Evolutionary conservation across 1,140 invertebrate genomes (phyloP).

Genomic region (Zaprionus nigranus): DNA sequence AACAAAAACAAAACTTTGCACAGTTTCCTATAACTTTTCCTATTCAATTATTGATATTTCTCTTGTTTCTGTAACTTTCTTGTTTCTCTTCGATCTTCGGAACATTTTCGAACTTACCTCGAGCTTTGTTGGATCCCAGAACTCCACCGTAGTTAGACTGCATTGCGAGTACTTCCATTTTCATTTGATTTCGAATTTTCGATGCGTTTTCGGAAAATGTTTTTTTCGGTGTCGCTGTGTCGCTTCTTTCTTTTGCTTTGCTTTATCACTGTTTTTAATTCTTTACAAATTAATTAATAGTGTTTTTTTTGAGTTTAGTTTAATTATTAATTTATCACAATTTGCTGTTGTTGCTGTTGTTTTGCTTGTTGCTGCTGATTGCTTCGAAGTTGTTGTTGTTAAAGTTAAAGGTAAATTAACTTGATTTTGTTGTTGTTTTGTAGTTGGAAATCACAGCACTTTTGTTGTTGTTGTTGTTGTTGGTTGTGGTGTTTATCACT

Average conservation of each 20-base stretch:
- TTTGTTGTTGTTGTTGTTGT: slow-evolving; percentile 75
- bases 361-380: slow-evolving; percentile 52
- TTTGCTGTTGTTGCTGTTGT: slow-evolving; percentile 70
- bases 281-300: slow-evolving; percentile 61
- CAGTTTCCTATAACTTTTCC: background rate
- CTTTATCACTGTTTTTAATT: slow-evolving; percentile 56
- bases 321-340: slow-evolving; percentile 78
- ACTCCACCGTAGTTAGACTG: slow-evolving; percentile 71
- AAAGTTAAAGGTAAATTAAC: slow-evolving; percentile 55
- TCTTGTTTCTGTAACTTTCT: slow-evolving; percentile 1
- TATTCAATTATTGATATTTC: background rate
- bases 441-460: slow-evolving; percentile 84
- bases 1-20: background rate
- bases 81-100: background rate
- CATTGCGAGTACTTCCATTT: slow-evolving; percentile 84
- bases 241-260: slow-evolving; percentile 29
- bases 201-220: slow-evolving; percentile 43
- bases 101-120: slow-evolving; percentile 68
- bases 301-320: slow-evolving; percentile 46
- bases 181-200: slow-evolving; percentile 69
- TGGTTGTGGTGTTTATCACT: slow-evolving; percentile 75
- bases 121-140: slow-evolving; percentile 79
- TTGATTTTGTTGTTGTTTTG: slow-evolving; percentile 68
- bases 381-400: slow-evolving; percentile 52
- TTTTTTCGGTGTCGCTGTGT: slow-evolving; percentile 32